These are phyloP conservation scores for Chymomyza costata DNA, from an alignment of 1,140 invertebrate genomes.

Conservation along the genomic window DNA sequence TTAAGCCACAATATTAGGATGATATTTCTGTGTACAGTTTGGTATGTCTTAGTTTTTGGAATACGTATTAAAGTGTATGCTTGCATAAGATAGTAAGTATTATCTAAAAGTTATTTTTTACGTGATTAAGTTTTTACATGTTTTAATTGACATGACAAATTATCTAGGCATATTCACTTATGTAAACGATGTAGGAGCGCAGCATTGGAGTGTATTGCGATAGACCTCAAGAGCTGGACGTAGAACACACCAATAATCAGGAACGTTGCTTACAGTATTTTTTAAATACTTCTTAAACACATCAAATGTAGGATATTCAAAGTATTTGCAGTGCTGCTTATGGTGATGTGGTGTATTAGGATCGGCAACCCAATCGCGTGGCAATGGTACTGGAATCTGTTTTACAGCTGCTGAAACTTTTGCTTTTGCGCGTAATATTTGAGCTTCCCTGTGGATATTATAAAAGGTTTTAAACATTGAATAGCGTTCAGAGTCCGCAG, in stretches of 20 bases:
- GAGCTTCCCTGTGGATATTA: slow-evolving; percentile 24
- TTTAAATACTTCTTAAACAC: slow-evolving; percentile 45
- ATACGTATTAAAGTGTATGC: too few species aligned
- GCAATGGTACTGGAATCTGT: slow-evolving; percentile 25
- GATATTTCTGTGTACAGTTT: too few species aligned
- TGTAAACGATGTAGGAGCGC: too few species aligned
- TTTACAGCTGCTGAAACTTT: too few species aligned
- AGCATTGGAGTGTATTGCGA: slow-evolving; percentile 39
- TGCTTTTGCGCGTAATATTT: slow-evolving; percentile 25
- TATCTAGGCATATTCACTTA: too few species aligned
- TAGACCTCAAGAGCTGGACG: slow-evolving; percentile 50
- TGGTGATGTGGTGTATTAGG: slow-evolving; percentile 44
- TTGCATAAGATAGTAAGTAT: too few species aligned
- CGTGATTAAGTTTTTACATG: too few species aligned
- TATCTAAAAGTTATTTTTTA: too few species aligned
- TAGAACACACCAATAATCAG: slow-evolving; percentile 44
- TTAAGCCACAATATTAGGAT: too few species aligned
- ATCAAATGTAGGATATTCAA: slow-evolving; percentile 48
- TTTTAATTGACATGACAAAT: too few species aligned
- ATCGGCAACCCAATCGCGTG: slow-evolving; percentile 48
- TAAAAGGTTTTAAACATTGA: background rate
- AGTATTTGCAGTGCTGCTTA: slow-evolving; percentile 45
- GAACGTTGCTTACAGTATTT: slow-evolving; percentile 37
- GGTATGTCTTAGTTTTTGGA: too few species aligned
- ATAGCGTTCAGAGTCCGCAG: too few species aligned